These are phyloP conservation scores for Agyllia agylla DNA, from an alignment of 2,888 invertebrate genomes.

Conservation along the genomic window DNA sequence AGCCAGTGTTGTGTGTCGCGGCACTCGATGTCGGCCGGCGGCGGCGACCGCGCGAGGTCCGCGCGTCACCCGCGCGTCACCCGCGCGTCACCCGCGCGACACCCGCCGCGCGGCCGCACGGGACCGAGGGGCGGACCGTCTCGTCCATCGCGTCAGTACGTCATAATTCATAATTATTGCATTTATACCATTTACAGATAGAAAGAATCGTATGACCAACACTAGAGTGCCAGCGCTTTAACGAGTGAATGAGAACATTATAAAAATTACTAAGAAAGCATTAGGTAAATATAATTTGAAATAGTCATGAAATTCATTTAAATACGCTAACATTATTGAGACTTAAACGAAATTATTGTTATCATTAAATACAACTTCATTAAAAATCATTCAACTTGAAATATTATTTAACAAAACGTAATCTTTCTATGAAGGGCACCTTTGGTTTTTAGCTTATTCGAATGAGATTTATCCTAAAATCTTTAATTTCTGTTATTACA, in stretches of 20 bases:
- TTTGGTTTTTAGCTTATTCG: slow-evolving; percentile 97
- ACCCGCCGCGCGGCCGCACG: no score
- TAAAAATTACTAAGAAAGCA: slow-evolving; percentile 89
- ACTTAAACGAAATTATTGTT: slow-evolving; percentile 89
- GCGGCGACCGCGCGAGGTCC: no score
- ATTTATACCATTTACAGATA: slow-evolving; percentile 85
- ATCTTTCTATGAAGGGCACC: slow-evolving; percentile 95
- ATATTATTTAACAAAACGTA: slow-evolving; percentile 90
- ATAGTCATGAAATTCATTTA: slow-evolving; percentile 89
- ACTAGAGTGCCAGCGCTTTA: slow-evolving; percentile 90
- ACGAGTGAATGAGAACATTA: slow-evolving; percentile 89
- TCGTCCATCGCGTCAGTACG: slow-evolving; percentile 77
- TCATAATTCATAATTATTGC: slow-evolving; percentile 83
- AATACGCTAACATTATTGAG: slow-evolving; percentile 89
- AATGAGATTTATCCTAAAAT: slow-evolving; percentile 91
- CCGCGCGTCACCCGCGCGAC: no score
- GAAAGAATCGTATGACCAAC: slow-evolving; percentile 88
- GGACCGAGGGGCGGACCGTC: slow-evolving; percentile 81
- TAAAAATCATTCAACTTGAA: slow-evolving; percentile 90
- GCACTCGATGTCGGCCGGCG: not conserved
- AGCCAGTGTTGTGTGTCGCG: slow-evolving; percentile 34
- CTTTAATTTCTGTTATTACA: slow-evolving; percentile 89
- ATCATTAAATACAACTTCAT: slow-evolving; percentile 89
- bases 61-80: no score
- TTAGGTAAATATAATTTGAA: slow-evolving; percentile 91